Percentiles rank a stretch among this genome's conserved stretches.
Evolutionary conservation across 2,888 invertebrate species (phyloP).

Genomic region (Tetanocera ferruginea): DNA sequence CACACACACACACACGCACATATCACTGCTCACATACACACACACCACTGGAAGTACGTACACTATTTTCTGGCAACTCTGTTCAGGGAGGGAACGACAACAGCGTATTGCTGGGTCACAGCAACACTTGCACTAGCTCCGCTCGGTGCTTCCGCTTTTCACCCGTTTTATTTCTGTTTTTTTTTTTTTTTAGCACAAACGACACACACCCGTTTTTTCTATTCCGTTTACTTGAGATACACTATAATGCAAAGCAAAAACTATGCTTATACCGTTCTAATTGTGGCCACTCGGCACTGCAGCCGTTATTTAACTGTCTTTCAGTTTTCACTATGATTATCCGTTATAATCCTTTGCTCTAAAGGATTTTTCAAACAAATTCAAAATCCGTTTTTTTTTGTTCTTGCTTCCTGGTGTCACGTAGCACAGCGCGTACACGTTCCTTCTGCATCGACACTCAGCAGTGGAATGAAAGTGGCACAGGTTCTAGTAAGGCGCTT

Average conservation of each 20-base stretch:
- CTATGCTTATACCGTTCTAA: background rate
- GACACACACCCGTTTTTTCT: constrained; percentile 26
- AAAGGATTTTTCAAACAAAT: constrained; percentile 7
- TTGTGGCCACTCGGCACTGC: background rate
- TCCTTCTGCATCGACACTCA: constrained; percentile 67
- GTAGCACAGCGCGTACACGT: constrained; percentile 45
- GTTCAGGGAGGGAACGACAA: constrained; percentile 9
- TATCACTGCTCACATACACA: constrained; percentile 10
- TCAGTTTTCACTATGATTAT: background rate
- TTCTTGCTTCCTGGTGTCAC: constrained; percentile 16
- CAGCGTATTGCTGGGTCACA: constrained; percentile 26
- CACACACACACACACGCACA: constrained; percentile 38
- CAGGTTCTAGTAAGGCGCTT: constrained; percentile 12
- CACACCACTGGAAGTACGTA: constrained; percentile 21
- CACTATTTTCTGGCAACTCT: constrained; percentile 23
- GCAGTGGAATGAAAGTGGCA: constrained; percentile 62
- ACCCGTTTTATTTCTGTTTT: constrained; percentile 1
- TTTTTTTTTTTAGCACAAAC: constrained; percentile 1
- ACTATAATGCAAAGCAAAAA: constrained; percentile 1
- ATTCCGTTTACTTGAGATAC: background rate
- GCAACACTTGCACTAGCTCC: constrained; percentile 25
- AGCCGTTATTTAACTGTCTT: background rate
- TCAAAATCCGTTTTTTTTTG: background rate
- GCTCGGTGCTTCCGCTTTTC: constrained; percentile 2
- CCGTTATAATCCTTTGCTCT: background rate